phyloP scores from a whole-genome alignment of 2,113 vertebrate genomes.

The Thryonomys swinderianus region DNA sequence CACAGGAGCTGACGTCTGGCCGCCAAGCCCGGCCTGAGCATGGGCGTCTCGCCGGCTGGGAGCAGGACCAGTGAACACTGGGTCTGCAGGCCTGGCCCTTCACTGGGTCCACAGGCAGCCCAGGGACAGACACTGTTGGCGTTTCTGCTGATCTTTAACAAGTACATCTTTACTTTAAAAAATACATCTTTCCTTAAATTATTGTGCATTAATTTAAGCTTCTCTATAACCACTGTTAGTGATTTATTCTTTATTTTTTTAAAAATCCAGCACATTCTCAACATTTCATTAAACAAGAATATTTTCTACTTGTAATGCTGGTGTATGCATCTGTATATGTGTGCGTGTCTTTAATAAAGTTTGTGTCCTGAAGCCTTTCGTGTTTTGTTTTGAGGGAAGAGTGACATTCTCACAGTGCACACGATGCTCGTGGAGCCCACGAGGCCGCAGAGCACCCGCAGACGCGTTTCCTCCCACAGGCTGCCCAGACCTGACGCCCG shows the following conservation, averaged over 20 bases:
- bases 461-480: neutral
- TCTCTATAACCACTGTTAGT: neutral
- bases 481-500: neutral
- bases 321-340: neutral
- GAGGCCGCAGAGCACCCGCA: too few relatives aligned
- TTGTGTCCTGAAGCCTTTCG: neutral
- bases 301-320: neutral
- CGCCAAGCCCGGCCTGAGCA: too few relatives aligned
- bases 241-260: neutral
- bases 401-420: neutral
- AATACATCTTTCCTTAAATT: neutral
- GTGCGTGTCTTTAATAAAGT: neutral
- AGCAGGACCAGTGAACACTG: too few relatives aligned
- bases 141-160: neutral
- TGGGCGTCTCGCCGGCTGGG: too few relatives aligned
- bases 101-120: neutral
- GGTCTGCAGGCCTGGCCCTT: too few relatives aligned
- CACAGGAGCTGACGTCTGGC: too few relatives aligned
- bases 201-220: neutral
- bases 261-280: constrained; percentile 1
- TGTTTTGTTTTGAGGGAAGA: neutral
- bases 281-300: neutral
- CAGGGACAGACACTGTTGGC: neutral
- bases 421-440: neutral
- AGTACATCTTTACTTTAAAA: neutral